Evolutionary conservation across 1,140 invertebrate species (phyloP), one percentile per base, ranked within the genome.

Genomic region (Matsumurasca onukii): DNA sequence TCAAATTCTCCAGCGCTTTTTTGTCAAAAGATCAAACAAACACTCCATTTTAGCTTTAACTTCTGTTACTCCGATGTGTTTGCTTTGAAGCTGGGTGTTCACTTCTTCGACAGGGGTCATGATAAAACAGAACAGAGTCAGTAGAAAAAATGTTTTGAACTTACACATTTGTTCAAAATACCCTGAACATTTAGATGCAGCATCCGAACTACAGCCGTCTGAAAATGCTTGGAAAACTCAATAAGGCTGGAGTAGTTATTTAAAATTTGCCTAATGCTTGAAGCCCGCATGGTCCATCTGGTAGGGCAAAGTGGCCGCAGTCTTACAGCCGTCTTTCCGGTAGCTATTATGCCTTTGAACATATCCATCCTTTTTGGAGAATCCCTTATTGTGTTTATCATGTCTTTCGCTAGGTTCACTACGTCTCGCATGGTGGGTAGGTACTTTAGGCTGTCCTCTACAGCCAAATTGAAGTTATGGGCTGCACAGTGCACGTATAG

Each of bases 401-500:
- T 13, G n/a, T 65, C 57, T 24, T 57, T 65, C 27, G 57, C 31
- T 25, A 51, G 25, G 1, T 27, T 51, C 20, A 65, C n/a, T 27
- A 64, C 31, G 24, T 69, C 34, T n/a, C 34, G 30, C n/a, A 45
- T 20, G 5, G 34, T n/a, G 13, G 2, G 3, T 3, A 69, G 22
- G 39, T 63, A 59, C 20, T 45, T n/a, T 9, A 69, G n/a, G 20
- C 17, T 39, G 25, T 57, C 66, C 59, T 69, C 51, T 2, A 61
- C 67, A 0, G 45, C 70, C 9, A 69, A 39, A 31, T 63, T 64
- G 15, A 65, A 52, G 20, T 17, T 51, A 17, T 69, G 69, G 15
- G 65, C 66, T 15, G 49, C 30, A 30, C 69, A 70, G 55, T 70
- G 69, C 9, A 70, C 55, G 55, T 59, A 70, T 27, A 62, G 24